A percentile compares a stretch with the other conserved stretches of the same genome.
These are phyloP conservation scores for Parnassius mnemosyne DNA, from an alignment of 2,888 invertebrate genomes.

Conservation along the genomic window DNA sequence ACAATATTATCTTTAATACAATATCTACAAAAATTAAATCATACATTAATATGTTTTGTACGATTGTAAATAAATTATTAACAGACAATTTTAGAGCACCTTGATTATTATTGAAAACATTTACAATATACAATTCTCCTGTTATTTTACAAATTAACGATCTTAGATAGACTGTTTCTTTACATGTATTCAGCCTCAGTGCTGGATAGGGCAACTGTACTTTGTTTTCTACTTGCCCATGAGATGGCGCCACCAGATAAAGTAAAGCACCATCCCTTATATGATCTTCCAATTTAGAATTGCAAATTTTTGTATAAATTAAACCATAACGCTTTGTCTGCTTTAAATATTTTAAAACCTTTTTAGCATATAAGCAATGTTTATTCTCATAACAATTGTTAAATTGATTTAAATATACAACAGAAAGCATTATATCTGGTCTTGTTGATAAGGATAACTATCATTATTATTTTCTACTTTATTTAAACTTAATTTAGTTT, in stretches of 20 bases:
- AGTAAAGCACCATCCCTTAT: neutral
- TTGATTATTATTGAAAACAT: constrained; percentile 30
- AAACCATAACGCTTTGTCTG: neutral
- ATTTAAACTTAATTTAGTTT: too few species aligned
- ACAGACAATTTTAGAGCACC: constrained; percentile 28
- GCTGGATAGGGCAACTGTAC: too few species aligned
- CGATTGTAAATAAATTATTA: constrained; percentile 29
- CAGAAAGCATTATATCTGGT: constrained; percentile 3
- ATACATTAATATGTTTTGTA: constrained; percentile 34
- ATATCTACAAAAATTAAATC: constrained; percentile 26
- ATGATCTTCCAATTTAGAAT: neutral
- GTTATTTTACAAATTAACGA: constrained; percentile 22
- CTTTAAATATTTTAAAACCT: constrained; percentile 2
- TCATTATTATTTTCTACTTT: neutral
- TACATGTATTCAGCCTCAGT: too few species aligned
- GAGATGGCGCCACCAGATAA: neutral
- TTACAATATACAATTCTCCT: constrained; percentile 9
- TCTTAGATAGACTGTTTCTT: too few species aligned
- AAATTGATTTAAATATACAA: constrained; percentile 3
- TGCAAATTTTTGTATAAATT: neutral
- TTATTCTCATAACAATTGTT: constrained; percentile 1
- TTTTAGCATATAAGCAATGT: neutral
- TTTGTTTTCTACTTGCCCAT: too few species aligned
- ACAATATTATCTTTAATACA: too few species aligned
- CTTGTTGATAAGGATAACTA: constrained; percentile 2